Base-by-base conservation (phyloP, 2,113 vertebrate species). In the Formicarius rufipectus region DNA sequence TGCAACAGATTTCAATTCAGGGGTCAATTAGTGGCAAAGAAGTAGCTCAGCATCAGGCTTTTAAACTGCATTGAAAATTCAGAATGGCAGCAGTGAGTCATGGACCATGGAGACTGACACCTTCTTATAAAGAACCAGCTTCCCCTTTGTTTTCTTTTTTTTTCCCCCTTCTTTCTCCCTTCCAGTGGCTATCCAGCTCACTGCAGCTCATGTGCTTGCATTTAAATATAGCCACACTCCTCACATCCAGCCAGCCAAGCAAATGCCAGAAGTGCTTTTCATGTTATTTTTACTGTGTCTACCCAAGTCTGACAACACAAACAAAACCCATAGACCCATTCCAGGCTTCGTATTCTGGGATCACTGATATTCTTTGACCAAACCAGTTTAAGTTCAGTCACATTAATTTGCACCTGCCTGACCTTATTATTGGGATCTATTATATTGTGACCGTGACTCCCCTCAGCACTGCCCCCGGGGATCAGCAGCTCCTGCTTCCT, bases 251-350 rank as follows among this genome's bases (percentile, higher is more conserved):
- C 84, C 64, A 81, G 92, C 90, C 95, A 89, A 90, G 91, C 92
- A 96, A 58, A 95, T 95, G 89, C 95, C 95, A 92, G 67, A 47
- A 93, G 42, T 97, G 76, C 92, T 95, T 96, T 64, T 73, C 75
- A 25, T 84, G 95, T 97, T 97, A 97, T 97, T 96, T 97, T 96
- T 96, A 91, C 89, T 94, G 75, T 89, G 94, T 62, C 92, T 95
- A 35, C 59, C 40, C 71, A 83, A 91, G 88, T 64, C 60, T 62
- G 72, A 93, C 33, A 94, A 94, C 87, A 92, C 92, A 95, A 94
- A 96, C 93, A 89, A 92, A 93, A 60, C 50, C 39, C 40, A 52
- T 28, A 84, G 79, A 67, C 21, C 84, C 60, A 23, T 74, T 77
- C 55, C 89, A 93, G 45, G 62, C 53, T 52, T 69, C 71, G 69